A percentile compares a stretch with the other conserved stretches of the same genome.
Evolutionary conservation across 2,888 invertebrate genomes (phyloP).

Genomic region (Branchinecta sandiegonensis): DNA sequence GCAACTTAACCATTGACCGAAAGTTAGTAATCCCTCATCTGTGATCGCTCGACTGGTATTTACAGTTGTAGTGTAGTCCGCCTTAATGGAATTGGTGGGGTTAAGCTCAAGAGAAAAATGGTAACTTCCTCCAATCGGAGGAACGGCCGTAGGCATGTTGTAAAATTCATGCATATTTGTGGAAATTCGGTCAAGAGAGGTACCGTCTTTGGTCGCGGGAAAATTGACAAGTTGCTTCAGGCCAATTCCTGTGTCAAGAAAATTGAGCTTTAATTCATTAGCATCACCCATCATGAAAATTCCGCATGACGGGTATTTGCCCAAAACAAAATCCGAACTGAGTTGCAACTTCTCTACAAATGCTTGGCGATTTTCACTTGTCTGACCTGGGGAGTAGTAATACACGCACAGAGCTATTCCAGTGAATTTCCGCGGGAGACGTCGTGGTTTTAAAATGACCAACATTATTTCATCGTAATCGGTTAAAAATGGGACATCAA

Average conservation of each 20-base stretch:
- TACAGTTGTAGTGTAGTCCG: too few species aligned
- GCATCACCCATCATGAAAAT: too few species aligned
- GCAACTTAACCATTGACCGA: too few species aligned
- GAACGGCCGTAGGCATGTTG: not conserved
- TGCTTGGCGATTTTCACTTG: constrained; percentile 3
- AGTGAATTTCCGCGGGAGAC: constrained; percentile 4
- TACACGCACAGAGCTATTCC: too few species aligned
- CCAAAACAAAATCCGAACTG: constrained; percentile 11
- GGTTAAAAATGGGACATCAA: constrained; percentile 6
- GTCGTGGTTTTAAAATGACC: constrained; percentile 7
- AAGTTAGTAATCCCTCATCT: too few species aligned
- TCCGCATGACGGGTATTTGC: constrained; percentile 8
- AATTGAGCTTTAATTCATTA: too few species aligned
- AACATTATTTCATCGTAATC: constrained; percentile 1
- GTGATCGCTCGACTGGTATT: too few species aligned
- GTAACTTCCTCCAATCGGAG: constrained; percentile 11
- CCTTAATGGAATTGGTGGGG: too few species aligned
- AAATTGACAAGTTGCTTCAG: not conserved
- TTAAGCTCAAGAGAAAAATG: too few species aligned
- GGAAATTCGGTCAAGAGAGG: constrained; percentile 12
- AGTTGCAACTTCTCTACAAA: constrained; percentile 5
- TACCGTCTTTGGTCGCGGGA: constrained; percentile 2
- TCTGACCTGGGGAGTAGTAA: too few species aligned
- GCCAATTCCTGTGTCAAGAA: not conserved
- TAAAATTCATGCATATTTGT: constrained; percentile 10